These are phyloP conservation scores for Bellardia pandia DNA, from an alignment of 2,888 invertebrate species.

Conservation along the genomic window DNA sequence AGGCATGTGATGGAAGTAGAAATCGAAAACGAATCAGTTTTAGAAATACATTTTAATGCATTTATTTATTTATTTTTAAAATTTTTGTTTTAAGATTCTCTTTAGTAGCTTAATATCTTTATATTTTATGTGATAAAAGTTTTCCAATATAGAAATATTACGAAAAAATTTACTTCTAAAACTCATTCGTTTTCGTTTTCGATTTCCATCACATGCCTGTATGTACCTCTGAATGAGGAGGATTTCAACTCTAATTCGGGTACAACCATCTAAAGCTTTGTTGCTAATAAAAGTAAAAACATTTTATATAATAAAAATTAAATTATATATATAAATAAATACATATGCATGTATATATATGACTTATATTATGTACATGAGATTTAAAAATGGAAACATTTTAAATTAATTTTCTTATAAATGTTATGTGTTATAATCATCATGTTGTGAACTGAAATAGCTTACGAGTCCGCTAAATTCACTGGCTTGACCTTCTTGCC, in stretches of 20 bases:
- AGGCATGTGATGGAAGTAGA: no score
- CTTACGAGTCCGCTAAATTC: conserved; percentile 96
- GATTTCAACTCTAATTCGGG: conserved; percentile 1
- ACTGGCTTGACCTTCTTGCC: conserved; percentile 83
- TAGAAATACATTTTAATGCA: no score
- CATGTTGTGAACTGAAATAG: conserved; percentile 96
- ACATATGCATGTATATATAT: conserved; percentile 8
- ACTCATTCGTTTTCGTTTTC: no score
- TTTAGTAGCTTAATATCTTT: no score
- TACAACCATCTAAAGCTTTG: conserved; percentile 22
- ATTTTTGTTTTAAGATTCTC: no score
- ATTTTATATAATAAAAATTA: conserved; percentile 1
- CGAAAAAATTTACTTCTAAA: no score
- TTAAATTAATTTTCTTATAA: conserved; percentile 46
- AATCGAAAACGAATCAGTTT: no score
- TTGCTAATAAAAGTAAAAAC: conserved; percentile 18
- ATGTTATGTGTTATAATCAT: conserved; percentile 92
- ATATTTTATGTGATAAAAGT: no score
- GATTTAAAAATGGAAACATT: conserved; percentile 12
- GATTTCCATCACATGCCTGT: no score
- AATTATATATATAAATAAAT: conserved; percentile 11
- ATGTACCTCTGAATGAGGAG: not conserved
- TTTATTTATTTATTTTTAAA: no score
- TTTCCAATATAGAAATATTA: no score
- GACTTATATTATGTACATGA: conserved; percentile 42